Conservation (phyloP, 2,113 vertebrate genomes). For the Penelope pileata region DNA sequence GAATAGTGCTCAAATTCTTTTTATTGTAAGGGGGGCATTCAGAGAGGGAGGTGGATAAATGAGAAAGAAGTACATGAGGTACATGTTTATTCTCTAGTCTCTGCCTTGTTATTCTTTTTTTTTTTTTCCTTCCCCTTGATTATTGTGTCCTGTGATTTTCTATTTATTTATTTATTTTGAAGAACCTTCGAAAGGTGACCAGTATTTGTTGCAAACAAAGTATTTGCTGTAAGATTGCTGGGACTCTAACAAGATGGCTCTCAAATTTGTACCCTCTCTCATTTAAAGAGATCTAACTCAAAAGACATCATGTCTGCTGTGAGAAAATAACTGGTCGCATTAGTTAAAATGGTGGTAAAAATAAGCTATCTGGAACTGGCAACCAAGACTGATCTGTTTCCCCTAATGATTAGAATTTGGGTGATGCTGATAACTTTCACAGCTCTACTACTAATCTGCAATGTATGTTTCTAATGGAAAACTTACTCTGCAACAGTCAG, state of each 20-base stretch:
- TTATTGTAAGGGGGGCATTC: neutral
- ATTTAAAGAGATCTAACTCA: neutral
- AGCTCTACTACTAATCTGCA: neutral
- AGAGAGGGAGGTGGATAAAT: neutral
- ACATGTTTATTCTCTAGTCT: neutral
- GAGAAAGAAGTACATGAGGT: neutral
- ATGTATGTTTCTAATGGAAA: neutral
- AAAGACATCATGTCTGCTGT: fast-evolving
- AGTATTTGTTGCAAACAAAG: neutral
- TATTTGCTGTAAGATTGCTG: neutral
- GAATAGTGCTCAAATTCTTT: neutral
- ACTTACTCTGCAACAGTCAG: neutral
- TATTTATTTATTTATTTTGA: neutral
- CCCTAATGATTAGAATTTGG: neutral
- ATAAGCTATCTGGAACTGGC: neutral
- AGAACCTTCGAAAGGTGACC: neutral
- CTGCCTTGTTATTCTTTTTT: neutral
- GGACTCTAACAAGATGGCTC: neutral
- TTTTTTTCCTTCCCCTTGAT: neutral
- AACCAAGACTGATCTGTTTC: neutral
- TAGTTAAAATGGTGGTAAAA: neutral
- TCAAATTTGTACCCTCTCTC: neutral
- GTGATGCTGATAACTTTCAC: neutral
- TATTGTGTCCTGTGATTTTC: neutral
- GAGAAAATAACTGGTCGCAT: neutral